These are phyloP conservation scores for Bos indicus DNA, from an alignment of 2,113 vertebrate genomes.

Conservation along the genomic window DNA sequence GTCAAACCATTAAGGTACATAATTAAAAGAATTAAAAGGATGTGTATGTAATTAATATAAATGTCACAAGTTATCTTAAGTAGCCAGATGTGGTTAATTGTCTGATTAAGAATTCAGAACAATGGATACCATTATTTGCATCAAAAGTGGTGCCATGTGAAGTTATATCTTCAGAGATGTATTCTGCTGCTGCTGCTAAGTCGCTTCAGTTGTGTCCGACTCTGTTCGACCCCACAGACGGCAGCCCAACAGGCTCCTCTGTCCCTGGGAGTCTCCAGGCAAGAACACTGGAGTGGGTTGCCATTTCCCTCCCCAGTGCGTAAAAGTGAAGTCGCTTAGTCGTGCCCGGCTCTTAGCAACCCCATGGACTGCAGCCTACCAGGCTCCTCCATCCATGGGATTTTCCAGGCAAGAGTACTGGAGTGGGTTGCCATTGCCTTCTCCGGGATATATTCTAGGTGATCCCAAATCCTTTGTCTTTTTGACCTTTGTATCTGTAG, in stretches of 20 bases:
- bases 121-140: neutral
- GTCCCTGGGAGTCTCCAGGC: too few species aligned
- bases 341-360: accelerated
- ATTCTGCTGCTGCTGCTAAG: neutral
- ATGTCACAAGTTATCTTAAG: slow-evolving; percentile 44
- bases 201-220: too few species aligned
- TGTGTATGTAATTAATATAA: slow-evolving; percentile 43
- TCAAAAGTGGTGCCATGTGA: neutral
- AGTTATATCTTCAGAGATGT: neutral
- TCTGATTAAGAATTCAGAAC: slow-evolving; percentile 48
- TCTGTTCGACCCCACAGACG: too few species aligned
- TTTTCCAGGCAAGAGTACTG: too few species aligned
- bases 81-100: slow-evolving; percentile 49
- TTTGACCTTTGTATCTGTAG: neutral
- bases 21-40: slow-evolving; percentile 56
- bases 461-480: neutral
- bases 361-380: too few species aligned
- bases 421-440: too few species aligned
- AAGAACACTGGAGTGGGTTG: too few species aligned
- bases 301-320: too few species aligned
- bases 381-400: too few species aligned
- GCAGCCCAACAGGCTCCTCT: too few species aligned
- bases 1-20: slow-evolving; percentile 54
- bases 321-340: too few species aligned
- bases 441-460: neutral